Percentiles rank a stretch among this genome's conserved stretches.
Conservation (phyloP, 1,140 invertebrate species). For the Diabrotica undecimpunctata region DNA sequence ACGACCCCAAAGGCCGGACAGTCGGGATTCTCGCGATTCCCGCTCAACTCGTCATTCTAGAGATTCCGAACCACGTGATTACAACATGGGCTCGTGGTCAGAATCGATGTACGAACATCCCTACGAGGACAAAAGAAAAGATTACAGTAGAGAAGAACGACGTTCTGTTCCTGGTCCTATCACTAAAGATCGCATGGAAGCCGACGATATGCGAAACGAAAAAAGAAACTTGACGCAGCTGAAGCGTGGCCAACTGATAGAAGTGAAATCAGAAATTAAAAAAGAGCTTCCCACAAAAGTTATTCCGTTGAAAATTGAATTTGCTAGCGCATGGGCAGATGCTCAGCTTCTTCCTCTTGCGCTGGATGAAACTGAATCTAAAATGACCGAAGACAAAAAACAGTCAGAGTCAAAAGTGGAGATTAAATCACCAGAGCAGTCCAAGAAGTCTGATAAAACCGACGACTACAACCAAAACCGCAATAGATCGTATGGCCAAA, state of each 20-base stretch:
- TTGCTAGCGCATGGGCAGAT: conserved; percentile 50
- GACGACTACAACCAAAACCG: conserved; percentile 48
- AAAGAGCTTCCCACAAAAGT: conserved; percentile 32
- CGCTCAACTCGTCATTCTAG: conserved; percentile 54
- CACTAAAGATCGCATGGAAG: conserved; percentile 60
- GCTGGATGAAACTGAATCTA: conserved; percentile 28
- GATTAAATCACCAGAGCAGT: conserved; percentile 18
- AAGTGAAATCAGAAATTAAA: conserved; percentile 27
- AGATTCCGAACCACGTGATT: conserved; percentile 40
- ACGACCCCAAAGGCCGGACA: conserved; percentile 58
- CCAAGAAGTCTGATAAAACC: conserved; percentile 31
- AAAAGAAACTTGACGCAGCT: conserved; percentile 55
- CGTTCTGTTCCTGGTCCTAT: conserved; percentile 58
- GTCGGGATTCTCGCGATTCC: conserved; percentile 55
- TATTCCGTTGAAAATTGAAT: conserved; percentile 18
- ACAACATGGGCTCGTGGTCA: conserved; percentile 48
- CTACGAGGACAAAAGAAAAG: conserved; percentile 50
- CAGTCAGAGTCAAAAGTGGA: conserved; percentile 4
- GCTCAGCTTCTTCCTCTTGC: conserved; percentile 46
- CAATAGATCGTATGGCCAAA: conserved; percentile 39
- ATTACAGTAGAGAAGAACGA: conserved; percentile 41
- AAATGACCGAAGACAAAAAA: conserved; percentile 28
- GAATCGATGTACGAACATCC: conserved; percentile 45
- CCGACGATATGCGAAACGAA: conserved; percentile 55
- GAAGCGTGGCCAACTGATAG: conserved; percentile 46